Conservation (phyloP, 2,797 vertebrate species). For the Sylvilagus floridanus region DNA sequence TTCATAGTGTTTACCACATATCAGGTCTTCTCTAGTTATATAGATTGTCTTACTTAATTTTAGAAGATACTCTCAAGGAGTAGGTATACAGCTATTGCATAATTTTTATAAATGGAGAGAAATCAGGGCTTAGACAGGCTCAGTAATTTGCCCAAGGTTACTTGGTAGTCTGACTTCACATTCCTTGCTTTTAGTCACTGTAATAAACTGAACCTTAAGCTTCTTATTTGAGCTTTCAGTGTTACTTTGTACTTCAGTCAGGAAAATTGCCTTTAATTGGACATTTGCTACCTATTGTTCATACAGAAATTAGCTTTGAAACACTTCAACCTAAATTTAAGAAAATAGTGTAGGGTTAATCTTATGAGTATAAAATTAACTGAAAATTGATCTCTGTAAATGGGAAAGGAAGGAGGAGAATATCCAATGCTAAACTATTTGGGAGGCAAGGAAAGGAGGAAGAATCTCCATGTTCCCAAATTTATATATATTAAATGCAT, state of each 20-base stretch:
- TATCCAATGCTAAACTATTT: too few species aligned
- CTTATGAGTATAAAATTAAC: too few species aligned
- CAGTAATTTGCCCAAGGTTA: neutral
- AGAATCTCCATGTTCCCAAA: too few species aligned
- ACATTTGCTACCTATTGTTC: neutral
- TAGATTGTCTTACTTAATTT: conserved; percentile 33
- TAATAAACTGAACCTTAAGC: conserved; percentile 11
- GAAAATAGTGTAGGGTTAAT: too few species aligned
- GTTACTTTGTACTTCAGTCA: conserved; percentile 27
- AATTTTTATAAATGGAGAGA: conserved; percentile 28
- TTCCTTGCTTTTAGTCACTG: neutral
- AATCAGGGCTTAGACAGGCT: neutral
- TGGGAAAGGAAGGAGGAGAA: too few species aligned
- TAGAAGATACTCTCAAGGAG: conserved; percentile 23
- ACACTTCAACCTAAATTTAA: neutral
- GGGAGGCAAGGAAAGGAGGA: too few species aligned
- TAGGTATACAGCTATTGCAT: neutral
- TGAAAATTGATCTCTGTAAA: too few species aligned
- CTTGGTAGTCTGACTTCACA: conserved; percentile 2
- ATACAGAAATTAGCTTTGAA: conserved; percentile 12
- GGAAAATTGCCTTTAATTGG: conserved; percentile 57
- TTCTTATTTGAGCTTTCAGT: neutral
- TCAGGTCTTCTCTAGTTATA: neutral
- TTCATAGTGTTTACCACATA: neutral
- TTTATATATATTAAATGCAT: too few species aligned